A percentile compares a stretch with the other conserved stretches of the same genome.
phyloP scores from a whole-genome alignment of 2,113 vertebrate species.

The Marmota flaviventris region DNA sequence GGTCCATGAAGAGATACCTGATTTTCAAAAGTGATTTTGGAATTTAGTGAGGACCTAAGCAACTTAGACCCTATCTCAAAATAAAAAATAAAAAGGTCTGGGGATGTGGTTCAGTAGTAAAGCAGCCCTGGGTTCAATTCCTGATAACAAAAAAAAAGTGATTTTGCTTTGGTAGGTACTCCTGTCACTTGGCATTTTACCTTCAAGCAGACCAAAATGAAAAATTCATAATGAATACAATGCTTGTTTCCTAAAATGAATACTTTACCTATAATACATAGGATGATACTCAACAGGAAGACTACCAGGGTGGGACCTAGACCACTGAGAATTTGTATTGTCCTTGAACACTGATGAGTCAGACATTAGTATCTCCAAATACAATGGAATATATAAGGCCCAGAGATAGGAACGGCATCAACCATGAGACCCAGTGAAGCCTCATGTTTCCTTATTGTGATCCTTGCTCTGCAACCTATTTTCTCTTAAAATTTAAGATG shows the following conservation, averaged over 20 bases:
- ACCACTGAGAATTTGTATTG: not conserved
- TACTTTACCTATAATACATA: conserved; percentile 87
- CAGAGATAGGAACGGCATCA: not conserved
- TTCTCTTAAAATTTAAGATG: not conserved
- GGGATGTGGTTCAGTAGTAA: no score
- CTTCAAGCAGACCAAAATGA: not conserved
- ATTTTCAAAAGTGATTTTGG: not conserved
- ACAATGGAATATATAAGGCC: rapidly evolving
- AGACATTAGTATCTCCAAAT: not conserved
- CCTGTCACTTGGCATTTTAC: not conserved
- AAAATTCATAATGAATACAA: not conserved
- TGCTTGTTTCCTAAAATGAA: not conserved
- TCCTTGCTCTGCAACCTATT: not conserved
- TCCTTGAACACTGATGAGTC: not conserved
- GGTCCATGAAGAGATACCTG: not conserved
- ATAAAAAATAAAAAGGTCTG: no score
- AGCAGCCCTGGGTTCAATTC: no score
- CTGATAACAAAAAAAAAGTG: not conserved
- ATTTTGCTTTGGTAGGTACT: not conserved
- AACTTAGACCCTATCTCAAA: no score
- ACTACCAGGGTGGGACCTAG: not conserved
- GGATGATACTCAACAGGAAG: not conserved
- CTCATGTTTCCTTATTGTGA: not conserved
- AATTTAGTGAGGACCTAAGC: no score
- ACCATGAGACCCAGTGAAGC: not conserved